Base-by-base conservation (phyloP, 2,113 vertebrate species). In the Todiramphus saurophagus region DNA sequence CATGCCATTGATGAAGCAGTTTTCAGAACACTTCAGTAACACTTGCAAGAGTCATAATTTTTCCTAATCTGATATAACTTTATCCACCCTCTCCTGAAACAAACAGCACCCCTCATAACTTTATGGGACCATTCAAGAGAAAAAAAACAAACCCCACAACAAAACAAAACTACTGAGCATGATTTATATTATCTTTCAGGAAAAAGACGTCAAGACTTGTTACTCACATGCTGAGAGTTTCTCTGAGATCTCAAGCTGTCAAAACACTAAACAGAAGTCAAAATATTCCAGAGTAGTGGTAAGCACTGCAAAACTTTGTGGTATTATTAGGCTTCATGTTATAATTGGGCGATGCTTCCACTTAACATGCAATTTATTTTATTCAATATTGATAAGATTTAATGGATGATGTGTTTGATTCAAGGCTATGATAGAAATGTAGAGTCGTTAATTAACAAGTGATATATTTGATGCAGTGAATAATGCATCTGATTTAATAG, bases 381-480 rank as follows among this genome's bases (percentile, higher is more conserved):
- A 97, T 96, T 98, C 92, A 96, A 94, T 96, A 97, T 96, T 95
- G 83, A 90, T 97, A 97, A 94, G 89, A 94, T 70, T 97, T 97
- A 97, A 95, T 88, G 90, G 73, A 90, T 93, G 48, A 95, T 90
- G 12, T 93, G 89, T 93, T 97, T 96, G 76, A 97, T 96, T 86
- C 77, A 89, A 93, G 72, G 39, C 80, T 94, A 55, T 68, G 74
- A 83, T 96, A 97, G 58, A 96, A 97, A 93, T 93, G 72, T 90
- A 82, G 62, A 93, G 46, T 94, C 87, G 13, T 97, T 98, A 98
- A 97, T 97, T 98, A 97, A 89, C 79, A 97, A 83, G 80, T 95
- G 63, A 96, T 97, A 93, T 87, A 95, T 97, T 93, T 96, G 93
- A 97, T 93, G 81, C 96, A 92, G 94, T 97, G 87, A 98, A 94